A percentile compares a stretch with the other conserved stretches of the same genome.
Evolutionary conservation across 2,797 vertebrate genomes (phyloP).

Genomic region (Setipinna tenuifilis): DNA sequence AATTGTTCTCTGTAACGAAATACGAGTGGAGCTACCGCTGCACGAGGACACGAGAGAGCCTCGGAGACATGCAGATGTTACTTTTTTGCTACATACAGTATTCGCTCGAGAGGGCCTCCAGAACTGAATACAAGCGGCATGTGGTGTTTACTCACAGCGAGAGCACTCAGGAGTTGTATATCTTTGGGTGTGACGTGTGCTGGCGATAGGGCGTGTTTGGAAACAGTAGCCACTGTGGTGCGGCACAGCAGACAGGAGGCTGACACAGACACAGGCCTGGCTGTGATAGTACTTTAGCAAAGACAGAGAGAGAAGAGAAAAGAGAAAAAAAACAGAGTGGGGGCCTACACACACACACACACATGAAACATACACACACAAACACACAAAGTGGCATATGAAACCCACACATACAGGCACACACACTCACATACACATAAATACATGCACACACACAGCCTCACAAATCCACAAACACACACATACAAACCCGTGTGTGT

Average conservation of each 20-base stretch:
- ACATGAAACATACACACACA: too few relatives aligned
- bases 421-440: too few relatives aligned
- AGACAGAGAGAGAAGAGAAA: not conserved
- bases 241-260: conserved; percentile 60
- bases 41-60: not conserved
- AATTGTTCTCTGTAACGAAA: conserved; percentile 20
- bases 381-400: too few relatives aligned
- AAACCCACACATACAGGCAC: too few relatives aligned
- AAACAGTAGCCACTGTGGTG: conserved; percentile 66
- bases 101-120: not conserved
- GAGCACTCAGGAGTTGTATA: conserved; percentile 73
- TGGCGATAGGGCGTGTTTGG: conserved; percentile 43
- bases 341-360: too few relatives aligned
- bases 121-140: not conserved
- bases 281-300: conserved; percentile 74
- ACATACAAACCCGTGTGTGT: too few relatives aligned
- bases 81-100: not conserved
- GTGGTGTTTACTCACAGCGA: conserved; percentile 66
- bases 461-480: too few relatives aligned
- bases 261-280: conserved; percentile 58
- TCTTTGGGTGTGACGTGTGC: conserved; percentile 70
- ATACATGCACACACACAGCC: too few relatives aligned
- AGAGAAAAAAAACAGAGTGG: too few relatives aligned
- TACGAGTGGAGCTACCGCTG: not conserved
- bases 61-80: not conserved